phyloP scores from a whole-genome alignment of 2,797 vertebrate species.

The Lophura swinhoii region DNA sequence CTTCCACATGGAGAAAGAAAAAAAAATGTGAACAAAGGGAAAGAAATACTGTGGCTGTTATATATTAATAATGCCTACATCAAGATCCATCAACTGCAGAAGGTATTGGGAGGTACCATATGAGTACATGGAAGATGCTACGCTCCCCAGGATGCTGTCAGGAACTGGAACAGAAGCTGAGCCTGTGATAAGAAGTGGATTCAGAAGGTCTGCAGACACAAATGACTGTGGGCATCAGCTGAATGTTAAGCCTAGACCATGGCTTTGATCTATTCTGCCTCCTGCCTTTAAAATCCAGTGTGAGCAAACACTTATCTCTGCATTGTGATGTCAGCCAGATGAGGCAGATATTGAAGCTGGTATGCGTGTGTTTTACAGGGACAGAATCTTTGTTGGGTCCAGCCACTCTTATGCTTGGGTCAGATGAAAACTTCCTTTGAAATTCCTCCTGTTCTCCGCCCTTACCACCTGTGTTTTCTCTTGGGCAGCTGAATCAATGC shows the following conservation, averaged over 20 bases:
- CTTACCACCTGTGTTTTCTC: background rate
- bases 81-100: background rate
- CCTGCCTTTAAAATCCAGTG: background rate
- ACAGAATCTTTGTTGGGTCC: background rate
- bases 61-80: background rate
- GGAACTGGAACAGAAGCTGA: background rate
- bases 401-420: fast-evolving
- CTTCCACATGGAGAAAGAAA: background rate
- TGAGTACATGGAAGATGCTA: background rate
- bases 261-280: background rate
- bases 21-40: background rate
- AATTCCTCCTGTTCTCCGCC: background rate
- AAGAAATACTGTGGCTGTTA: background rate
- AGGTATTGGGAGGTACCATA: background rate
- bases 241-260: background rate
- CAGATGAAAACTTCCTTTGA: background rate
- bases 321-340: background rate
- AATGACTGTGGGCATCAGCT: background rate
- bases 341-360: background rate
- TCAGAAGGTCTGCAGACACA: fast-evolving
- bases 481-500: background rate
- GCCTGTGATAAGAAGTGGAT: background rate
- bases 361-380: background rate
- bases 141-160: background rate
- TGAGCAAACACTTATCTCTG: background rate